Evolutionary conservation across 2,888 invertebrate species (phyloP).

Genomic region (Patella caerulea): DNA sequence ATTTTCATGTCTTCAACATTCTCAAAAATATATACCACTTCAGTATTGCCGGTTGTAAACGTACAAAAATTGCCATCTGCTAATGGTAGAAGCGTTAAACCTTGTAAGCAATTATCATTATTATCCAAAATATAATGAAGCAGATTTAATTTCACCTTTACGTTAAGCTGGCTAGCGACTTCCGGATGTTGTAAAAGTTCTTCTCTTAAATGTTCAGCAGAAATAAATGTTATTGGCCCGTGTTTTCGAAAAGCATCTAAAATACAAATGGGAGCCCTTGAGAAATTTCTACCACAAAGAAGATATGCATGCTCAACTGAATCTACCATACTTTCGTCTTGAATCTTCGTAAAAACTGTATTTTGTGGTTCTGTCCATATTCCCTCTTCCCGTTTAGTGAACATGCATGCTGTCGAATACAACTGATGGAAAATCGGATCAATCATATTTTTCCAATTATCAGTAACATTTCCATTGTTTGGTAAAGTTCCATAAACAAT

Average conservation of each 20-base stretch:
- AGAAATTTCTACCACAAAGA: constrained; percentile 4
- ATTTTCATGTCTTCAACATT: background rate
- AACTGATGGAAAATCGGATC: constrained; percentile 47
- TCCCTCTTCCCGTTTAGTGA: constrained; percentile 9
- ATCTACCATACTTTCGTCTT: background rate
- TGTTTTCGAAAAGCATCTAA: background rate
- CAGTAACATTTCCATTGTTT: constrained; percentile 18
- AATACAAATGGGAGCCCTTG: background rate
- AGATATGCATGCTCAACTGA: background rate
- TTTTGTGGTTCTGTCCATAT: constrained; percentile 14
- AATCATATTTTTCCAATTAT: constrained; percentile 48
- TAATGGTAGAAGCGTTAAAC: constrained; percentile 13
- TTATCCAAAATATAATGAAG: constrained; percentile 16
- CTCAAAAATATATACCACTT: constrained; percentile 11
- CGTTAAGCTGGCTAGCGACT: background rate
- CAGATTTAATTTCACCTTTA: constrained; percentile 1
- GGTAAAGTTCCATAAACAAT: constrained; percentile 36
- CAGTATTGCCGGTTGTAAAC: background rate
- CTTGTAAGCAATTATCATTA: background rate
- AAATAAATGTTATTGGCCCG: background rate
- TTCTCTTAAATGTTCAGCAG: background rate
- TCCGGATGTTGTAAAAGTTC: background rate
- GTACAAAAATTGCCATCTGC: constrained; percentile 18
- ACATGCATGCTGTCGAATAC: constrained; percentile 10
- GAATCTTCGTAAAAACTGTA: background rate